A percentile compares a stretch with the other conserved stretches of the same genome.
Evolutionary conservation across 1,140 invertebrate genomes (phyloP).

Genomic region (Drosophila leontia): DNA sequence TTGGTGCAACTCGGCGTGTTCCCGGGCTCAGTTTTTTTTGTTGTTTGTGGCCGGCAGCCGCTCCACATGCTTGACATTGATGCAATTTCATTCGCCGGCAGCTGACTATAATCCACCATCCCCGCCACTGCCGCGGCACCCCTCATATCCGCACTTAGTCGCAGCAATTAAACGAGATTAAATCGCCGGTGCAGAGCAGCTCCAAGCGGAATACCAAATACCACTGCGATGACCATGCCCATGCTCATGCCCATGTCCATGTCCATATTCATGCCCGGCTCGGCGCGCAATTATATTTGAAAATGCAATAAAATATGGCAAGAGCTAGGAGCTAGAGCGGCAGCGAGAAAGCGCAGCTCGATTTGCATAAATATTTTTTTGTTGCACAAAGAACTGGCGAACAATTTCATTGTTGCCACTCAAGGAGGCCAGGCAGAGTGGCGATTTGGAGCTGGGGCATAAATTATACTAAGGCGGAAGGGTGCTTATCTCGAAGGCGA

Average conservation of each 20-base stretch:
- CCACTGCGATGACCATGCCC: constrained; percentile 5
- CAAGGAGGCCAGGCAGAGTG: neutral
- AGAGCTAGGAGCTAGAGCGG: constrained; percentile 19
- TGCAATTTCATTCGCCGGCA: constrained; percentile 59
- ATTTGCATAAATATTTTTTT: constrained; percentile 79
- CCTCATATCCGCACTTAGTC: constrained; percentile 47
- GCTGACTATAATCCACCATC: constrained; percentile 46
- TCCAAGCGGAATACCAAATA: constrained; percentile 69
- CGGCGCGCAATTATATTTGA: constrained; percentile 77
- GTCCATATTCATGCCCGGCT: constrained; percentile 31
- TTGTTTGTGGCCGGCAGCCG: constrained; percentile 11
- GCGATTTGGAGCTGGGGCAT: constrained; percentile 51
- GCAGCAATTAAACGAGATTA: constrained; percentile 80
- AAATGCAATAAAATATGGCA: constrained; percentile 80
- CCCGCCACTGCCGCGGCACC: neutral
- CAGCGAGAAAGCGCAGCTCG: constrained; percentile 48
- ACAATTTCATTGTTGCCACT: constrained; percentile 55
- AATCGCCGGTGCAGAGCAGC: constrained; percentile 77
- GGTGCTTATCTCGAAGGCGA: constrained; percentile 72
- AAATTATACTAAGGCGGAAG: constrained; percentile 70
- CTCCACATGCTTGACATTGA: constrained; percentile 56
- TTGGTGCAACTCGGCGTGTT: constrained; percentile 43
- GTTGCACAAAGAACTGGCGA: constrained; percentile 63
- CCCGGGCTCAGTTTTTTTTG: neutral
- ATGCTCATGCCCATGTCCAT: constrained; percentile 7